Conservation (phyloP, 2,797 vertebrate species). For the Crocodylus rhombifer region DNA sequence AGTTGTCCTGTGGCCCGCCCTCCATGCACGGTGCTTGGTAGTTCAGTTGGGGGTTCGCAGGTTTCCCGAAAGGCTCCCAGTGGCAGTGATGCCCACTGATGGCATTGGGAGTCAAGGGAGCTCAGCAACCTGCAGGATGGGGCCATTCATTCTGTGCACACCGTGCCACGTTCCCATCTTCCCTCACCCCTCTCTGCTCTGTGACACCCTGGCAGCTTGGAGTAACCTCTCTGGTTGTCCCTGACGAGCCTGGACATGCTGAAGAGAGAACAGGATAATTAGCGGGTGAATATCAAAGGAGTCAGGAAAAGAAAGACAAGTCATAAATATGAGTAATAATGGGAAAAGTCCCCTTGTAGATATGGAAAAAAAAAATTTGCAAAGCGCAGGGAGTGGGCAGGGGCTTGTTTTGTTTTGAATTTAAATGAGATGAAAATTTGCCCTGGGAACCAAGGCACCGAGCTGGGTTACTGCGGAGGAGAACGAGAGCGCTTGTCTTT, state of each 20-base stretch:
- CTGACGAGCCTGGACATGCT: constrained; percentile 60
- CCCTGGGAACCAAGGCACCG: constrained; percentile 38
- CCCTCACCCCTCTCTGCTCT: not conserved
- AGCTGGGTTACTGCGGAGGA: not conserved
- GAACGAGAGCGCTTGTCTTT: not conserved
- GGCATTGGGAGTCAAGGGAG: not conserved
- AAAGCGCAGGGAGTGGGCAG: constrained; percentile 51
- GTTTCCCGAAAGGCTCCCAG: not conserved
- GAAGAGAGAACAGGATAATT: constrained; percentile 36
- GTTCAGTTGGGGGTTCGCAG: constrained; percentile 24
- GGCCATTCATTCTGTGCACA: not conserved
- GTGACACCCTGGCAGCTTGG: constrained; percentile 3
- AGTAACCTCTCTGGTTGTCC: constrained; percentile 43
- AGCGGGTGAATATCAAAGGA: constrained; percentile 67
- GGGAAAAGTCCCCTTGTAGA: constrained; percentile 3
- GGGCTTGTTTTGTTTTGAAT: constrained; percentile 67
- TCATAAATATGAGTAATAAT: constrained; percentile 63
- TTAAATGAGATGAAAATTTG: constrained; percentile 58
- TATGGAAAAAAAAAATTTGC: constrained; percentile 7
- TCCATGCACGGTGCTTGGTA: not conserved
- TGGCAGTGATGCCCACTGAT: constrained; percentile 30
- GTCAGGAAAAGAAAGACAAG: constrained; percentile 66
- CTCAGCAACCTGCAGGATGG: not conserved
- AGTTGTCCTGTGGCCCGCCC: constrained; percentile 34
- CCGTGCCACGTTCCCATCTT: not conserved